Conservation (phyloP, 2,888 invertebrate species). For the Sphecodes monilicornis region DNA sequence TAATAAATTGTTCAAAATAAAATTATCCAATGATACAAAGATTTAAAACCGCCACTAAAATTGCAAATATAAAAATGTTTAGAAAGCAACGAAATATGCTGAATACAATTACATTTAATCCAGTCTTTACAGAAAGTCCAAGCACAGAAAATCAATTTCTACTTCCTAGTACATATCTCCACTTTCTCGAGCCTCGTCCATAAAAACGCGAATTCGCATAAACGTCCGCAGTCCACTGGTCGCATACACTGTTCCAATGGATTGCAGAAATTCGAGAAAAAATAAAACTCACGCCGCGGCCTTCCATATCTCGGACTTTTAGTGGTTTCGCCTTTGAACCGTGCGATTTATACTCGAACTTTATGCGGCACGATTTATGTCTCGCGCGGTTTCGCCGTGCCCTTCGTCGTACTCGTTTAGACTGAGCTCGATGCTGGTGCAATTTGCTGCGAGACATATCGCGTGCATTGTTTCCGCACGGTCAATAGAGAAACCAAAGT, state of each 20-base stretch:
- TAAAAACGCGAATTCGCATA: background rate
- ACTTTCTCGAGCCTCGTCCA: background rate
- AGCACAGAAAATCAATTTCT: background rate
- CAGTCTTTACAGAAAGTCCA: background rate
- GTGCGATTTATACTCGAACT: constrained; percentile 71
- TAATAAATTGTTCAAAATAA: background rate
- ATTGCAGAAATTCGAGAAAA: constrained; percentile 16
- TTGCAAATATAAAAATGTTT: background rate
- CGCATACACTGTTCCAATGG: constrained; percentile 2
- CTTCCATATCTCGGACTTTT: constrained; percentile 20
- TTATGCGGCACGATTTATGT: constrained; percentile 69
- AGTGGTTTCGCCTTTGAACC: constrained; percentile 44
- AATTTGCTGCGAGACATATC: constrained; percentile 49
- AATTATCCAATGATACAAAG: too few species aligned
- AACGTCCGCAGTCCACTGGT: background rate
- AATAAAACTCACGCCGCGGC: constrained; percentile 16
- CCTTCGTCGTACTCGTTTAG: constrained; percentile 34
- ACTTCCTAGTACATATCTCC: background rate
- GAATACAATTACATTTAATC: background rate
- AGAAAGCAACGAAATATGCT: too few species aligned
- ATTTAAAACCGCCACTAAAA: too few species aligned
- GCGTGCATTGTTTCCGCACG: background rate
- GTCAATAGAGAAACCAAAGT: background rate
- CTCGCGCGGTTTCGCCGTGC: constrained; percentile 44
- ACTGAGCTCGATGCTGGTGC: constrained; percentile 33